Conservation (phyloP, 2,888 invertebrate genomes). For the Heliconius cydno region DNA sequence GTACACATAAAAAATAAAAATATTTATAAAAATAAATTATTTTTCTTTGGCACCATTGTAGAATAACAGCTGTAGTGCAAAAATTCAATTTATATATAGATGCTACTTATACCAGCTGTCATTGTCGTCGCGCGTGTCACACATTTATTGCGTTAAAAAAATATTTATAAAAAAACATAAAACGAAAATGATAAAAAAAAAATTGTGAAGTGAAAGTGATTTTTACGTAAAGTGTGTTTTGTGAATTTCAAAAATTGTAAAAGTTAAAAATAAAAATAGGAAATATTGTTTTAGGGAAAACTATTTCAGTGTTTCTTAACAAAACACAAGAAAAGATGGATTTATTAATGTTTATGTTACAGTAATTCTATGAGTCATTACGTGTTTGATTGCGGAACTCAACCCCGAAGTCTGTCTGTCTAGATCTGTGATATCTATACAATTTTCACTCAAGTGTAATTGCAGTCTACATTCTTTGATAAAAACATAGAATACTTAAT, state of each 20-base stretch:
- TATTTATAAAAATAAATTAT: not conserved
- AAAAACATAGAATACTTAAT: too few species aligned
- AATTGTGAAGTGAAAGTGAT: conserved; percentile 22
- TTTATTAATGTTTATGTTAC: not conserved
- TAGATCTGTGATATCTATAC: not conserved
- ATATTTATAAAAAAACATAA: conserved; percentile 48
- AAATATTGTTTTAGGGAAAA: not conserved
- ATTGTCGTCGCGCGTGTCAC: conserved; percentile 72
- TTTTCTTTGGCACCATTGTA: conserved; percentile 55
- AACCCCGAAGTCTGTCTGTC: not conserved
- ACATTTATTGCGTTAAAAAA: conserved; percentile 48
- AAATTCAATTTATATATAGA: conserved; percentile 69
- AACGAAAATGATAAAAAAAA: conserved; percentile 49
- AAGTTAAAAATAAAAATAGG: not conserved
- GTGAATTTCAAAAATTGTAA: not conserved
- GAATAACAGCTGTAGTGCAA: conserved; percentile 61
- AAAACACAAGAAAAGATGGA: too few species aligned
- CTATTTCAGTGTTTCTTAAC: too few species aligned
- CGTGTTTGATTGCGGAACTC: not conserved
- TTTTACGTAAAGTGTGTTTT: not conserved
- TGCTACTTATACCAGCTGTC: conserved; percentile 72
- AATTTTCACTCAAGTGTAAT: too few species aligned
- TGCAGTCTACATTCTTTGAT: too few species aligned
- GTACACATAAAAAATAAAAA: too few species aligned
- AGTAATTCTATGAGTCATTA: not conserved